These are phyloP conservation scores for Etheostoma perlongum DNA, from an alignment of 2,797 vertebrate species.

Conservation along the genomic window DNA sequence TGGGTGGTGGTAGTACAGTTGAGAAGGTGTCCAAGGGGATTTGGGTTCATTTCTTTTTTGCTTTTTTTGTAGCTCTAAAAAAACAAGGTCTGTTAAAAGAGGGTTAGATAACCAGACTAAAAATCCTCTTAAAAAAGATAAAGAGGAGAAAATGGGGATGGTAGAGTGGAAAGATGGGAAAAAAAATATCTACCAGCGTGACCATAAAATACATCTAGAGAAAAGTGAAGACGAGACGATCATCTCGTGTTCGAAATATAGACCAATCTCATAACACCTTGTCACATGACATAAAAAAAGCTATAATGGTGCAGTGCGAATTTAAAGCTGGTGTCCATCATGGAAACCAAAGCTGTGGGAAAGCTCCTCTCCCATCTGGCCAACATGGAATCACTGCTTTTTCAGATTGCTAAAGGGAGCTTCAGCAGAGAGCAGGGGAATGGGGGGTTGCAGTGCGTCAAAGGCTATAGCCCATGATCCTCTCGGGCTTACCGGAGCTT, in stretches of 20 bases:
- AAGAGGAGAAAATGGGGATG: conserved; percentile 36
- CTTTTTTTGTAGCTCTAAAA: conserved; percentile 51
- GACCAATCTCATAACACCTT: conserved; percentile 69
- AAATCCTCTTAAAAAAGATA: conserved; percentile 56
- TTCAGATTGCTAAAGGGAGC: conserved; percentile 72
- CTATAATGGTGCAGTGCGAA: conserved; percentile 64
- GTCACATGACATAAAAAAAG: conserved; percentile 54
- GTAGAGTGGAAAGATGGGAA: conserved; percentile 53
- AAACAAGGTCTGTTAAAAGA: conserved; percentile 60
- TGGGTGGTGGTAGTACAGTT: conserved; percentile 54
- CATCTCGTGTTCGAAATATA: conserved; percentile 64
- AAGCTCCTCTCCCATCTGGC: conserved; percentile 63
- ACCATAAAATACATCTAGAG: conserved; percentile 67
- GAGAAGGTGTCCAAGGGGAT: conserved; percentile 53
- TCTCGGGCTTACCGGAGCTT: conserved; percentile 78
- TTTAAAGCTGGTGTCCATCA: conserved; percentile 62
- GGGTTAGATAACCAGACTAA: conserved; percentile 68
- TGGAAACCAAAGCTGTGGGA: conserved; percentile 64
- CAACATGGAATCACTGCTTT: conserved; percentile 67
- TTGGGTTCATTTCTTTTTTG: conserved; percentile 26
- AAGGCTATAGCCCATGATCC: conserved; percentile 82
- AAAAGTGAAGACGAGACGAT: conserved; percentile 60
- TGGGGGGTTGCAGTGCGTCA: conserved; percentile 78
- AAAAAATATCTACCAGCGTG: conserved; percentile 61
- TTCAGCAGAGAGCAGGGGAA: conserved; percentile 60